These are phyloP conservation scores for Apamea monoglypha DNA, from an alignment of 2,888 invertebrate genomes.

Conservation along the genomic window DNA sequence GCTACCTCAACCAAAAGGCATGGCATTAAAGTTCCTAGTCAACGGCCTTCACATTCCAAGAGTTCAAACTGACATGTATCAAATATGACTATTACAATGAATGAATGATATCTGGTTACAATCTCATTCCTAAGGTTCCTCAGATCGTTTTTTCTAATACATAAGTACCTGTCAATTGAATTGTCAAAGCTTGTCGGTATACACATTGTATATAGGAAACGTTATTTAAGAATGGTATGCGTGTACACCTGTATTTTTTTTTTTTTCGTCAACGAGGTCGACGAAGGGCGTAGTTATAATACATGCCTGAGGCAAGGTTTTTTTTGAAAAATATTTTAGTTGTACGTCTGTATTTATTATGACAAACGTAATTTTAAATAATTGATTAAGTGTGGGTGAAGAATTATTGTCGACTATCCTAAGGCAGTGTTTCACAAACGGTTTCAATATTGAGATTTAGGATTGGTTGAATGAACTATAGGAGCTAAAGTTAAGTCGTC, in stretches of 20 bases:
- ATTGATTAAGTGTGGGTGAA: conserved; percentile 18
- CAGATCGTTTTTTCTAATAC: conserved; percentile 30
- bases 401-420: background rate
- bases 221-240: conserved; percentile 34
- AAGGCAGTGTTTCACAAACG: conserved; percentile 38
- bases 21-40: conserved; percentile 69
- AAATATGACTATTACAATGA: conserved; percentile 52
- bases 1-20: conserved; percentile 57
- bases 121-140: conserved; percentile 36
- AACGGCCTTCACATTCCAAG: conserved; percentile 71
- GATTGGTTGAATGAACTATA: conserved; percentile 39
- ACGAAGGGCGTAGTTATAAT: conserved; percentile 40
- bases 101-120: conserved; percentile 58
- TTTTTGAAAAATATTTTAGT: conserved; percentile 12
- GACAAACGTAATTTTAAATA: conserved; percentile 27
- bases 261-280: conserved; percentile 36
- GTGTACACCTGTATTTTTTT: conserved; percentile 11
- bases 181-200: conserved; percentile 21
- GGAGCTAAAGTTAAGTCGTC: conserved; percentile 18
- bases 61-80: conserved; percentile 65
- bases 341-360: background rate
- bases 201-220: conserved; percentile 25
- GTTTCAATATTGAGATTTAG: conserved; percentile 1
- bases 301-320: conserved; percentile 54
- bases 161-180: conserved; percentile 35